Percentiles rank a stretch among this genome's conserved stretches.
These are phyloP conservation scores for Lasioglossum albipes DNA, from an alignment of 1,140 invertebrate genomes.

Conservation along the genomic window DNA sequence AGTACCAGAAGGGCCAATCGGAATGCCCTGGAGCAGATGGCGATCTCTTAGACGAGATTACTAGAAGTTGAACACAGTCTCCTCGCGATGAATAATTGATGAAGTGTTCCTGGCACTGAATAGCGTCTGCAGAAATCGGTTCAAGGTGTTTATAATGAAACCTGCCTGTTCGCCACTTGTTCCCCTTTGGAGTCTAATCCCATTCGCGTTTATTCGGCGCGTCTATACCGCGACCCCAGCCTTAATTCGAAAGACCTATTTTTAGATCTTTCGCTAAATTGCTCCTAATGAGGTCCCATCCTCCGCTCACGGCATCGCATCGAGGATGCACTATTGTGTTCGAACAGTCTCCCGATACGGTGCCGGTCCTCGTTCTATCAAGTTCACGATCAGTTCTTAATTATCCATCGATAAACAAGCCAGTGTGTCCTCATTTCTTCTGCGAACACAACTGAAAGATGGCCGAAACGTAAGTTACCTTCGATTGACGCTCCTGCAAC, in stretches of 20 bases:
- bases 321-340: conserved; percentile 41
- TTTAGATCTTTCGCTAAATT: conserved; percentile 70
- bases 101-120: not conserved
- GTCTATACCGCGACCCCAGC: conserved; percentile 48
- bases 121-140: not conserved
- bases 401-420: not conserved
- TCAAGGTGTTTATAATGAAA: conserved; percentile 37
- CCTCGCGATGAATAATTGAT: not conserved
- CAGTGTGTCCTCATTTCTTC: not conserved
- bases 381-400: conserved; percentile 37
- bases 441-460: not conserved
- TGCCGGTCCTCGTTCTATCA: conserved; percentile 6
- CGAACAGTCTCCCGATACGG: conserved; percentile 23
- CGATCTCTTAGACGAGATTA: not conserved
- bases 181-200: conserved; percentile 41
- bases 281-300: conserved; percentile 61
- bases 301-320: not conserved
- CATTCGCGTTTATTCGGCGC: conserved; percentile 43
- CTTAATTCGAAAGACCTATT: conserved; percentile 67
- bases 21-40: too few relatives aligned
- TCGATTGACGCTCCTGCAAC: too few relatives aligned
- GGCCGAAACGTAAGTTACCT: not conserved
- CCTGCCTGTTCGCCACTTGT: conserved; percentile 4
- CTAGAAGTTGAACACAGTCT: not conserved
- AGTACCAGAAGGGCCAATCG: too few relatives aligned